Percentiles rank a stretch among this genome's conserved stretches.
Evolutionary conservation across 2,797 vertebrate species (phyloP).

Genomic region (Phyllotis vaccarum): DNA sequence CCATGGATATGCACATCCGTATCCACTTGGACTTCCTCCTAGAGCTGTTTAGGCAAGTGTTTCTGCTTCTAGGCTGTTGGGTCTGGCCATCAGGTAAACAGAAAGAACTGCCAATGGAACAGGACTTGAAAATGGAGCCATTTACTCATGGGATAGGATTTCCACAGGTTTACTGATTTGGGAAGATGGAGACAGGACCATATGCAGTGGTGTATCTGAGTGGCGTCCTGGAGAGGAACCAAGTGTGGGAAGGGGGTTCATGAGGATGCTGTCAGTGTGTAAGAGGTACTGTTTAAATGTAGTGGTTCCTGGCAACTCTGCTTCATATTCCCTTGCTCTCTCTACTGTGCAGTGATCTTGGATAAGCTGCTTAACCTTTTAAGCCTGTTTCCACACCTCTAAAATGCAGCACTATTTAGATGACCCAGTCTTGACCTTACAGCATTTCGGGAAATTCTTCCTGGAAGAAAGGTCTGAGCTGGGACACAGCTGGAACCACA

Average conservation of each 20-base stretch:
- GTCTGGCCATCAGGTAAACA: not conserved
- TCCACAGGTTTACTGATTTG: not conserved
- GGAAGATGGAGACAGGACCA: not conserved
- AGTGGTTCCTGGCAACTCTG: not conserved
- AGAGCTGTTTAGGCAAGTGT: not conserved
- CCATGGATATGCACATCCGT: not conserved
- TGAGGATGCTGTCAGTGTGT: not conserved
- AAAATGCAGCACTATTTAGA: not conserved
- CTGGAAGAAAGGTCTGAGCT: not conserved
- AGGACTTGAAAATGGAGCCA: not conserved
- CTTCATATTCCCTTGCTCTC: not conserved
- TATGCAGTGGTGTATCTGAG: not conserved
- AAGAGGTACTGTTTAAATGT: not conserved
- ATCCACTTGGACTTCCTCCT: not conserved
- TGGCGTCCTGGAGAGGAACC: not conserved
- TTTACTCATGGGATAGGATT: not conserved
- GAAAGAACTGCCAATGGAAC: not conserved
- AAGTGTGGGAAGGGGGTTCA: not conserved
- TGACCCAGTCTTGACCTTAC: not conserved
- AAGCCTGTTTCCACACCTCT: not conserved
- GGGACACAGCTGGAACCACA: not conserved
- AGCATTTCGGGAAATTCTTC: conserved; percentile 31
- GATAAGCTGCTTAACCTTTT: not conserved
- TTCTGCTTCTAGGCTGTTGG: not conserved
- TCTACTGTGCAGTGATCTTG: not conserved